phyloP scores from a whole-genome alignment of 2,888 invertebrate species.

The Mechanitis messenoides region DNA sequence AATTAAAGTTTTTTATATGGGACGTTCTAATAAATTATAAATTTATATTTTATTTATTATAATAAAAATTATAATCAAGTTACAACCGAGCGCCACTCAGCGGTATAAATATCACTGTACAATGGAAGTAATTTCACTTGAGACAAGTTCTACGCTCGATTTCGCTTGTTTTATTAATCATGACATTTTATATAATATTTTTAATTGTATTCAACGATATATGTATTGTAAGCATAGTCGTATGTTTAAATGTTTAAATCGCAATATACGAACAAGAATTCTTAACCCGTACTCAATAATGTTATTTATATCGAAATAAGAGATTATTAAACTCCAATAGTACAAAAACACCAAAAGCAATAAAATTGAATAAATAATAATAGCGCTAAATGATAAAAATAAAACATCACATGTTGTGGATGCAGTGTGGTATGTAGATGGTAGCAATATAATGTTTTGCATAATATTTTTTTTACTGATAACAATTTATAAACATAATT shows the following conservation, averaged over 20 bases:
- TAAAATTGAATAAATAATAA: not conserved
- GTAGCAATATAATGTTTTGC: too few species aligned
- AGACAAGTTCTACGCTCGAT: conserved; percentile 33
- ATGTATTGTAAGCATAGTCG: not conserved
- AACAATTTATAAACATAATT: too few species aligned
- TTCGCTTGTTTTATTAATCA: conserved; percentile 30
- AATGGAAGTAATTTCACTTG: conserved; percentile 60
- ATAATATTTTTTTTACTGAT: too few species aligned
- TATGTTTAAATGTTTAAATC: not conserved
- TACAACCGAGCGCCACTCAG: conserved; percentile 42
- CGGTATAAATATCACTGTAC: conserved; percentile 63
- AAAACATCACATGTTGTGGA: conserved; percentile 6
- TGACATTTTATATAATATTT: conserved; percentile 7
- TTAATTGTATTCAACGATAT: not conserved
- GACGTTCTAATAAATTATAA: not conserved
- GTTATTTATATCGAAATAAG: too few species aligned
- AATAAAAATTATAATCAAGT: conserved; percentile 34
- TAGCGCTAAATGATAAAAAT: not conserved
- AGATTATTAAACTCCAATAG: too few species aligned
- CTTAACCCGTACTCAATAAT: too few species aligned
- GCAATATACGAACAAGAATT: not conserved
- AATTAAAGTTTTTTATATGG: conserved; percentile 5
- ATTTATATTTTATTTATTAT: too few species aligned
- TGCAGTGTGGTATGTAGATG: conserved; percentile 35
- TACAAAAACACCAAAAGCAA: too few species aligned